Evolutionary conservation across 2,888 invertebrate species (phyloP), one percentile per base, ranked within the genome.

Genomic region (Platerodrilus igneus): DNA sequence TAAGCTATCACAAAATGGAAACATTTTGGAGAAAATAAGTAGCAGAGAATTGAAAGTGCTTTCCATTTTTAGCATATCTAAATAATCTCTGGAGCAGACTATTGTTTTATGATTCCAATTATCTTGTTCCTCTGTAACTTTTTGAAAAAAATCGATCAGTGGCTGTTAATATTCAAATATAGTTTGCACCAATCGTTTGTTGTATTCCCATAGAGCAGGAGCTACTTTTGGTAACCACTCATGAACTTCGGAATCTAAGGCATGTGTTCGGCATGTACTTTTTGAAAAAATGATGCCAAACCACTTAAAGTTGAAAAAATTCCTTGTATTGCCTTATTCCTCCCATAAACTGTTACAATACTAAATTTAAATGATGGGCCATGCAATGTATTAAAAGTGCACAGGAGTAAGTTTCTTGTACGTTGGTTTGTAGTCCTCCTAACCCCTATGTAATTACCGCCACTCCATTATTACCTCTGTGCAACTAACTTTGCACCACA

Each of bases 391-490:
- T 20, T 46, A 46, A 51, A 7, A 46, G 4, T n/a, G 58, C 59
- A 30, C 39, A 28, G 5, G 44, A 43, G 35, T 32, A 56, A 23
- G 29, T 44, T 39, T 55, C 47, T 41, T 47, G 50, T 7, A 59
- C 49, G 48, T 50, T 52, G 8, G 45, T 40, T 49, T 63, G 62
- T 17, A 60, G 50, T n/a, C 56, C 57, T 16, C 47, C 51, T 13
- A 53, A 41, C 20, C 56, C 45, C 14, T 51, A 53, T 5, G 52
- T 39, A 47, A 55, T 53, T 4, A 60, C 56, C 11, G 55, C 48
- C 3, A 55, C 58, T 5, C 57, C 60, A 33, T 60, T 55, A 36
- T n/a, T 60, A 62, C 11, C 53, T 58, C 50, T 62, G 59, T 6
- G 55, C 57, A 16, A 62, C 37, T 28, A 60, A 45, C 53, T 61